Evolutionary conservation across 2,797 vertebrate species (phyloP), one percentile per base, ranked within the genome.

Genomic region (Sitta carolinensis): DNA sequence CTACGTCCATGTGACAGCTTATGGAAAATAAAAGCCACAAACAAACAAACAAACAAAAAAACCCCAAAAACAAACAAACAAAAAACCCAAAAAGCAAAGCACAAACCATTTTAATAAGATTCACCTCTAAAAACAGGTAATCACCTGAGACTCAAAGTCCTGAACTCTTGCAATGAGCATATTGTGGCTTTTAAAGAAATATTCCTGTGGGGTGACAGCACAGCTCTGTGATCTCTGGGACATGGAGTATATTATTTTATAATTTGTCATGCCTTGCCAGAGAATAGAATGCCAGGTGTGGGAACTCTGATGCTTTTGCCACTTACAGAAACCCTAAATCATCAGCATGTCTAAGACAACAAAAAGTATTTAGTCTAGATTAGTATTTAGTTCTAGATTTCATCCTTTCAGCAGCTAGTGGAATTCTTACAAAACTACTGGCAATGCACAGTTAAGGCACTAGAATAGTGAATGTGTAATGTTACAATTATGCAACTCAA

Each of bases 51-150:
- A 51, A 38, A 8, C 10, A 54, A 14, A 48, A 21, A 23, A 14
- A 2, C 9, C 11, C 13, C 29, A 30, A 38, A 36, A 51, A 54
- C 16, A 61, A 82, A 11, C 5, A 55, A 40, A 48, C 2, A 23
- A 20, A 19, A 22, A 11, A 4, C 7, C 13, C 13, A 32, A 83
- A 22, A 26, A 2, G 0, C 5, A 45, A 67, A 45, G 0, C 2
- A 11, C 15, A 73, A 66, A n/a, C 5, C 9, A 23, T 68, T 86
- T 70, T 38, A 40, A 22, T 61, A 34, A 57, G 9, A n/a, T 68
- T 87, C 9, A 36, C 3, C 3, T 80, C 43, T 93, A 29, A 62
- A 70, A 51, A 64, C 12, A 45, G 40, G 7, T 36, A 40, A 29
- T 55, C 17, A 62, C 8, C 40, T 43, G n/a, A 38, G 25, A 48